Evolutionary conservation across 2,113 vertebrate genomes (phyloP).

Genomic region (Oreochromis spilurus): DNA sequence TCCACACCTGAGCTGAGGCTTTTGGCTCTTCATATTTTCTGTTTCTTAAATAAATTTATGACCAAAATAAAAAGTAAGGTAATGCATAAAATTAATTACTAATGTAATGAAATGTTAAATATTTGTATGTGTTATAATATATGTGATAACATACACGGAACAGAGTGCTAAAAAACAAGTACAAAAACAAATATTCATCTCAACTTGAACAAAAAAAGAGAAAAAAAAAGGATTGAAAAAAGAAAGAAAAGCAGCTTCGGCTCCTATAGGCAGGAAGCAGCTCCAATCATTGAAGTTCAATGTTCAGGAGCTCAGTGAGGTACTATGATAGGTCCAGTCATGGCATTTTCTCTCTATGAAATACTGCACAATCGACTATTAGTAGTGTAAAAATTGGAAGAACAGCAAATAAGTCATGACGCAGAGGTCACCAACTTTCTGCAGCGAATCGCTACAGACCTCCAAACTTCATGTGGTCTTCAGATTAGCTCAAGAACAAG

Average conservation of each 20-base stretch:
- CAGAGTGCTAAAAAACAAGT: neutral
- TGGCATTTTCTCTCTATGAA: too few relatives aligned
- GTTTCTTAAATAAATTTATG: neutral
- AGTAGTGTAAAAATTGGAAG: too few relatives aligned
- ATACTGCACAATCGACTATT: too few relatives aligned
- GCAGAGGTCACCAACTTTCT: too few relatives aligned
- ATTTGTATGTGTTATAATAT: neutral
- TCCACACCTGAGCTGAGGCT: neutral
- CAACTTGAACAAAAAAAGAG: too few relatives aligned
- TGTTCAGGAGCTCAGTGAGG: too few relatives aligned
- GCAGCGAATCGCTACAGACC: too few relatives aligned
- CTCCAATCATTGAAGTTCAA: neutral
- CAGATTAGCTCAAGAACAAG: too few relatives aligned
- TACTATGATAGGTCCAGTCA: too few relatives aligned
- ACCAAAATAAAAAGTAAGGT: fast-evolving
- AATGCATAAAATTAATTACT: neutral
- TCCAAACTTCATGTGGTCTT: too few relatives aligned
- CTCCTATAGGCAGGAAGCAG: fast-evolving
- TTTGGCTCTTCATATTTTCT: neutral
- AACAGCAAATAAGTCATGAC: too few relatives aligned
- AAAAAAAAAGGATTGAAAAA: neutral
- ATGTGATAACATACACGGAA: fast-evolving
- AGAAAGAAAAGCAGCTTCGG: neutral
- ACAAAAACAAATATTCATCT: too few relatives aligned
- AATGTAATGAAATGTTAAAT: neutral